These are phyloP conservation scores for Premnoplex brunnescens DNA, from an alignment of 2,797 vertebrate genomes.

Conservation along the genomic window DNA sequence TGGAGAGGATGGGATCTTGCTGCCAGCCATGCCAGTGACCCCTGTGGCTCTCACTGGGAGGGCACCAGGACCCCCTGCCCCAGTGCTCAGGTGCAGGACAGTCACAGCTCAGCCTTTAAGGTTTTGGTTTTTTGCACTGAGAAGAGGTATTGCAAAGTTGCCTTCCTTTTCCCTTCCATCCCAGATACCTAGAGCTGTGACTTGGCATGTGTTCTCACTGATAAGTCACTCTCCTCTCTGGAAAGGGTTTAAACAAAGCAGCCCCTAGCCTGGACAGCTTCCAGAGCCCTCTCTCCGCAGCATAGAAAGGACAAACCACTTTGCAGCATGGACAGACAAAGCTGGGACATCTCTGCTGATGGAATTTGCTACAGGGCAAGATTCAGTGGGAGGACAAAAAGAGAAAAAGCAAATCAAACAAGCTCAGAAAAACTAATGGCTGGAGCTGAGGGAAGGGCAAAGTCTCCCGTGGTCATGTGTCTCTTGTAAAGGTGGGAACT, in stretches of 20 bases:
- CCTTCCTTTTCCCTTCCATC: no score
- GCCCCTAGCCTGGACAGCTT: not conserved
- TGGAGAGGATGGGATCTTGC: accelerated
- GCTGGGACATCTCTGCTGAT: not conserved
- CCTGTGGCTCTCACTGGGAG: not conserved
- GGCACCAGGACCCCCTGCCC: not conserved
- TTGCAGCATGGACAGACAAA: not conserved
- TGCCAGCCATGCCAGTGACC: not conserved
- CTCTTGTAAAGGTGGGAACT: not conserved
- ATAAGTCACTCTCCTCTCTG: not conserved
- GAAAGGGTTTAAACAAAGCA: not conserved
- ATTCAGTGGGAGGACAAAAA: not conserved
- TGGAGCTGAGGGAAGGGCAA: not conserved
- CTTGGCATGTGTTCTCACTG: not conserved
- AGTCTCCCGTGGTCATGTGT: accelerated
- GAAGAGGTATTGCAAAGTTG: not conserved
- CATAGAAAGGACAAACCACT: not conserved
- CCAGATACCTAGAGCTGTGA: not conserved
- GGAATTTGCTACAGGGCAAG: not conserved
- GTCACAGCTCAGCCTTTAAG: not conserved
- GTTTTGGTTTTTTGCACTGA: no score
- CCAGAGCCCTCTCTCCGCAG: not conserved
- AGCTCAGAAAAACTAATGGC: not conserved
- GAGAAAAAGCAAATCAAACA: not conserved
- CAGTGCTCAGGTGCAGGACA: not conserved